Conservation (phyloP, 2,797 vertebrate genomes). For the Micropoecilia bifurca region DNA sequence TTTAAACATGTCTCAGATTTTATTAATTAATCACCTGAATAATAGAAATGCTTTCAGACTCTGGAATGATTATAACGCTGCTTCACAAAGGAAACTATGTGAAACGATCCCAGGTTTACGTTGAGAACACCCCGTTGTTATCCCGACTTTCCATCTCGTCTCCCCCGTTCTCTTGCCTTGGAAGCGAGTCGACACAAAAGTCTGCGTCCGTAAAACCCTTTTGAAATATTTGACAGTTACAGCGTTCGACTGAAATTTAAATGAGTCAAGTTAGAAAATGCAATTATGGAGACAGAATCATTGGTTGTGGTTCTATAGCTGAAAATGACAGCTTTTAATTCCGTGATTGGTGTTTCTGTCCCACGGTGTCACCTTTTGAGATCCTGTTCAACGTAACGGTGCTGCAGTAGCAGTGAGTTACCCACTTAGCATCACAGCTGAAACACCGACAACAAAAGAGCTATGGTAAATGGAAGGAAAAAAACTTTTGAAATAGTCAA, state of each 20-base stretch:
- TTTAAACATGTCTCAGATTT: neutral
- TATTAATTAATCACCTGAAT: neutral
- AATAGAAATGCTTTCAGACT: neutral
- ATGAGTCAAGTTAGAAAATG: neutral
- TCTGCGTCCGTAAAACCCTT: neutral
- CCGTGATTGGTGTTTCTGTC: neutral
- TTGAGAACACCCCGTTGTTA: neutral
- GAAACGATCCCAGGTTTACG: neutral
- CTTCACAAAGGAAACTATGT: neutral
- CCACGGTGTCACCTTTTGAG: neutral
- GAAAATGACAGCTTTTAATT: slow-evolving; percentile 1
- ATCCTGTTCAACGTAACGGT: neutral
- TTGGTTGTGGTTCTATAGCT: neutral
- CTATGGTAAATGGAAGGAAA: neutral
- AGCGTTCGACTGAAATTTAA: neutral
- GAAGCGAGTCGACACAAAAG: neutral
- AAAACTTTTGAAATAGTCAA: neutral
- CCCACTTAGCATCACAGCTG: neutral
- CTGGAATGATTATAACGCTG: neutral
- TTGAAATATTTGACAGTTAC: neutral
- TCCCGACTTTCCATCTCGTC: neutral
- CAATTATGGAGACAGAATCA: neutral
- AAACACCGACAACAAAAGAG: neutral
- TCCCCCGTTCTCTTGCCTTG: neutral
- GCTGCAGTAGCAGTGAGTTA: neutral